These are phyloP conservation scores for Elanus axillaris DNA, from an alignment of 2,113 vertebrate species.

Conservation along the genomic window DNA sequence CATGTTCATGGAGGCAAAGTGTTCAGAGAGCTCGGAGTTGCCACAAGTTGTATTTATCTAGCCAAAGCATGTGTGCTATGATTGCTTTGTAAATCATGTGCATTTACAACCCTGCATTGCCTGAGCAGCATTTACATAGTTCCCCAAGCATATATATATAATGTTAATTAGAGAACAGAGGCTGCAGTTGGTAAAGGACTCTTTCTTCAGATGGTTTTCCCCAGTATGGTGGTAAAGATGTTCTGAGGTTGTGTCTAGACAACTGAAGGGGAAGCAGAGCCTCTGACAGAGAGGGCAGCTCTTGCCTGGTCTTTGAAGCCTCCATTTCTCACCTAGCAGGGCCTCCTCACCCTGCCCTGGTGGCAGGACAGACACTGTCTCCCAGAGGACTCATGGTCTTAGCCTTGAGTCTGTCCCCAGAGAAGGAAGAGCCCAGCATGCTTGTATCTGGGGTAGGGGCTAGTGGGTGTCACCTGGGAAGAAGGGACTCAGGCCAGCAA, in stretches of 20 bases:
- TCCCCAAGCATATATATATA: neutral
- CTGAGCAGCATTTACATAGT: neutral
- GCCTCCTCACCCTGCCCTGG: neutral
- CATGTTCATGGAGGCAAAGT: neutral
- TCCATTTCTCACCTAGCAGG: neutral
- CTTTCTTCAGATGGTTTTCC: neutral
- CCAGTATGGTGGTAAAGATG: neutral
- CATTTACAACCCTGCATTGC: neutral
- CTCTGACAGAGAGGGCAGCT: neutral
- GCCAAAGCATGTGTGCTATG: neutral
- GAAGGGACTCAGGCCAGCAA: neutral
- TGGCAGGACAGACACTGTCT: neutral
- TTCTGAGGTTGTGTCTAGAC: neutral
- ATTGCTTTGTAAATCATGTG: neutral
- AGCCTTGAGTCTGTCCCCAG: neutral
- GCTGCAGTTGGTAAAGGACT: neutral
- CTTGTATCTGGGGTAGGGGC: neutral
- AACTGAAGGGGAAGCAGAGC: neutral
- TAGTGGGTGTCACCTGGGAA: neutral
- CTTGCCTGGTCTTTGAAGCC: neutral
- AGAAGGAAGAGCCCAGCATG: neutral
- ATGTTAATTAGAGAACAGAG: neutral
- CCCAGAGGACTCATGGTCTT: neutral
- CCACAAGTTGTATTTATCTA: neutral
- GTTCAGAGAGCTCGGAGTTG: neutral